phyloP scores from a whole-genome alignment of 2,113 vertebrate genomes.

The Poicephalus gulielmi region DNA sequence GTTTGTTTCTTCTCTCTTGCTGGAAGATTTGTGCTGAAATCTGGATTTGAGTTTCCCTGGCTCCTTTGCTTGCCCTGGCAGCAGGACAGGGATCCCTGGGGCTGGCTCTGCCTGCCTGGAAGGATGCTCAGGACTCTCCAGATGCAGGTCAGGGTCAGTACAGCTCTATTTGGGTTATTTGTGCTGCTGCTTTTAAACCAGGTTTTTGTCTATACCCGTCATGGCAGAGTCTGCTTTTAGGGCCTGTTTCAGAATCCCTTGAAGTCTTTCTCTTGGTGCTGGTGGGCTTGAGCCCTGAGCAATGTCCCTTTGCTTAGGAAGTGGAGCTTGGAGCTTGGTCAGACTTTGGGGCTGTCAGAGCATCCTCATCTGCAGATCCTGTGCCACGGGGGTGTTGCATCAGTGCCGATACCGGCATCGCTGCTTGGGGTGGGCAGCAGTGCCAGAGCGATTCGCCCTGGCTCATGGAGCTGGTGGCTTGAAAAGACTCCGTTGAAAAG shows the following conservation, averaged over 20 bases:
- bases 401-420: rapidly evolving
- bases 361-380: rapidly evolving
- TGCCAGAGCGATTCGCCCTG: rapidly evolving
- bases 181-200: background rate
- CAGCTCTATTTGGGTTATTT: rapidly evolving
- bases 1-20: background rate
- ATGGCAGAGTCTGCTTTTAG: background rate
- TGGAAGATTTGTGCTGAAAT: background rate
- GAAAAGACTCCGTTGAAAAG: background rate
- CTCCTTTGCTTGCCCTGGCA: background rate
- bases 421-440: rapidly evolving
- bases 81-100: rapidly evolving
- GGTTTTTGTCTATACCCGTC: background rate
- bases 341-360: background rate
- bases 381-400: rapidly evolving
- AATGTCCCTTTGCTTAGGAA: background rate
- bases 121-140: background rate
- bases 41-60: rapidly evolving
- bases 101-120: background rate
- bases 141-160: background rate
- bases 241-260: background rate
- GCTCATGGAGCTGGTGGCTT: background rate
- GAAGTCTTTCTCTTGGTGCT: background rate
- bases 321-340: background rate
- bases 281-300: background rate